A percentile compares a stretch with the other conserved stretches of the same genome.
These are phyloP conservation scores for Crocidura indochinensis DNA, from an alignment of 2,797 vertebrate genomes.

Conservation along the genomic window DNA sequence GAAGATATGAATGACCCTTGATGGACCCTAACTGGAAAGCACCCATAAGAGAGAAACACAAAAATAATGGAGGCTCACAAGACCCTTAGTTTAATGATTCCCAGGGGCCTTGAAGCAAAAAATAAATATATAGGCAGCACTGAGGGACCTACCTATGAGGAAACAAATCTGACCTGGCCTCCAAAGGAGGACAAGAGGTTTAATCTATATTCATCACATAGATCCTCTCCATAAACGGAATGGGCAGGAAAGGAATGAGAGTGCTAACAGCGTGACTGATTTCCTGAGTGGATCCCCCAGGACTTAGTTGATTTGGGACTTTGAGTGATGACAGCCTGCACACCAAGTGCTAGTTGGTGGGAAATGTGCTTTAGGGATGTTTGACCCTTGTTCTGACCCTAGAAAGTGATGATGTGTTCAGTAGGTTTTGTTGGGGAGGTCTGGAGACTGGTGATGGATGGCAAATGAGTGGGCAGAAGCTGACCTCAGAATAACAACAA, in stretches of 20 bases:
- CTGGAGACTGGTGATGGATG: constrained; percentile 73
- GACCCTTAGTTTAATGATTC: not conserved
- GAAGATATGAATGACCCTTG: not conserved
- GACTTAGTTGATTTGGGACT: constrained; percentile 43
- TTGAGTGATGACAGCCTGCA: constrained; percentile 51
- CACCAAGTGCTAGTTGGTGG: constrained; percentile 55
- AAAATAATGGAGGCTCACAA: not conserved
- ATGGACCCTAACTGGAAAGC: not conserved
- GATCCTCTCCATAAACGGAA: not conserved
- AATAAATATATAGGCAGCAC: not conserved
- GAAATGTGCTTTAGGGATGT: constrained; percentile 68
- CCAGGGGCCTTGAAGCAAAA: not conserved
- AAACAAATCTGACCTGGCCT: not conserved
- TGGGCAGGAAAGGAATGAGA: not conserved
- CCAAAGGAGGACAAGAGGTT: not conserved
- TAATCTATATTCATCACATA: not conserved
- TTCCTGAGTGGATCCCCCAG: constrained; percentile 40
- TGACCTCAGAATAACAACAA: constrained; percentile 70
- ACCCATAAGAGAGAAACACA: not conserved
- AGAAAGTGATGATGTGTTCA: constrained; percentile 1
- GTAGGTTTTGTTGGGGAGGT: constrained; percentile 66
- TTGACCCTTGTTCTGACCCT: constrained; percentile 65
- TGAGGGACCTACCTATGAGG: not conserved
- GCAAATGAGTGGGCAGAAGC: constrained; percentile 69
- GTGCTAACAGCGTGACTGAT: constrained; percentile 47